phyloP scores from a whole-genome alignment of 1,140 invertebrate genomes.

The Dryas iulia region DNA sequence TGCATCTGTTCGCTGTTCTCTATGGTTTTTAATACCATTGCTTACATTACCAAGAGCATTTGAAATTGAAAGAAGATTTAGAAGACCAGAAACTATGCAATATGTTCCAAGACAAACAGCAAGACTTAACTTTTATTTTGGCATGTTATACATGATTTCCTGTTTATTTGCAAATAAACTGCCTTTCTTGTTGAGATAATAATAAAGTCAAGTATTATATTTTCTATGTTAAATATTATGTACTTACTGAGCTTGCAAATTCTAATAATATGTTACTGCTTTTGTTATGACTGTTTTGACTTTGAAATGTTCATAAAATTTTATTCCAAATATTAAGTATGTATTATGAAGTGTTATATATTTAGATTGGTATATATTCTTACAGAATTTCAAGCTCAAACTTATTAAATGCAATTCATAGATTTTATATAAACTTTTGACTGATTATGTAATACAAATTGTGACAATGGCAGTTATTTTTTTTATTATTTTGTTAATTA shows the following conservation, averaged over 20 bases:
- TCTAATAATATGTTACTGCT: neutral
- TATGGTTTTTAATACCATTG: constrained; percentile 94
- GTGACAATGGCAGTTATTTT: constrained; percentile 15
- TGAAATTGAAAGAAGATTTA: constrained; percentile 93
- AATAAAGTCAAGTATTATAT: constrained; percentile 25
- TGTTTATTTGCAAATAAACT: constrained; percentile 83
- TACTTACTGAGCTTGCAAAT: constrained; percentile 44
- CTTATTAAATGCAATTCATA: neutral
- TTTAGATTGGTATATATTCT: neutral
- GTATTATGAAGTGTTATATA: neutral
- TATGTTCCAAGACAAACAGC: constrained; percentile 93
- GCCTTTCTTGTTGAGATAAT: constrained; percentile 75
- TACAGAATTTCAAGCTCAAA: neutral
- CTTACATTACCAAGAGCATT: constrained; percentile 93
- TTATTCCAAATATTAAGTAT: neutral
- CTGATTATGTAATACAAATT: neutral
- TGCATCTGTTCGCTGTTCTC: constrained; percentile 89
- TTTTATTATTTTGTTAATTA: neutral
- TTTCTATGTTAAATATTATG: constrained; percentile 13
- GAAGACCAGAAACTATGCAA: constrained; percentile 87
- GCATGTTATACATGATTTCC: constrained; percentile 92
- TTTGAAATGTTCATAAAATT: neutral
- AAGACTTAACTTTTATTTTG: constrained; percentile 94
- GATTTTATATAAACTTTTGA: neutral
- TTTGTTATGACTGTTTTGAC: neutral